A percentile compares a stretch with the other conserved stretches of the same genome.
phyloP scores from a whole-genome alignment of 2,888 invertebrate species.

The Pseudoips prasinana region DNA sequence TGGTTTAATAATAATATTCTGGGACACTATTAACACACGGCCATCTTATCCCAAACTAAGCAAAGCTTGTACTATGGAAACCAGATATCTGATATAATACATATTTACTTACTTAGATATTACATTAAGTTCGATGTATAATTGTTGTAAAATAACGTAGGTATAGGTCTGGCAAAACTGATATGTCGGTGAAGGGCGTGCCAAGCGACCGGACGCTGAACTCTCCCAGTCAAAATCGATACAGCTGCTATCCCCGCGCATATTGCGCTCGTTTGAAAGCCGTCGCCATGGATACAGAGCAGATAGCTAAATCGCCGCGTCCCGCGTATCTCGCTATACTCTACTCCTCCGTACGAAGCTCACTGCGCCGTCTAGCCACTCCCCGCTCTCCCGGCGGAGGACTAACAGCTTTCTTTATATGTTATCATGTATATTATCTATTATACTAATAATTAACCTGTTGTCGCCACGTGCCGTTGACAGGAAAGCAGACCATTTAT shows the following conservation, averaged over 20 bases:
- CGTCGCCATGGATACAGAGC: constrained; percentile 71
- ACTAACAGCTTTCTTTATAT: constrained; percentile 27
- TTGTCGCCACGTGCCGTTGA: constrained; percentile 42
- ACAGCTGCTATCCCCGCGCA: constrained; percentile 80
- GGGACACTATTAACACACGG: too few species aligned
- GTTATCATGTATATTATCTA: constrained; percentile 21
- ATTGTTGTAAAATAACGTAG: too few species aligned
- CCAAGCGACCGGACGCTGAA: constrained; percentile 70
- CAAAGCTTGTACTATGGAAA: too few species aligned
- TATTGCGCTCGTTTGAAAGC: constrained; percentile 60
- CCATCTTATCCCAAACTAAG: too few species aligned
- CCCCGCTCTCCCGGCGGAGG: constrained; percentile 12
- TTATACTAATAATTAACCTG: constrained; percentile 45
- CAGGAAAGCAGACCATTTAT: not conserved
- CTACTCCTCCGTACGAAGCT: not conserved
- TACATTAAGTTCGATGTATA: too few species aligned
- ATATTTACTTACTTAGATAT: too few species aligned
- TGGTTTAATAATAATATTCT: too few species aligned
- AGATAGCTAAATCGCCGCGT: constrained; percentile 43
- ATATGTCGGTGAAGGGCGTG: constrained; percentile 45
- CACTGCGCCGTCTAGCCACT: constrained; percentile 6
- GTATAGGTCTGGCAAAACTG: too few species aligned
- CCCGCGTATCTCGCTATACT: constrained; percentile 7
- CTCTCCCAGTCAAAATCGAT: constrained; percentile 78
- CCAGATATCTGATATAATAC: too few species aligned